A percentile compares a stretch with the other conserved stretches of the same genome.
phyloP scores from a whole-genome alignment of 2,888 invertebrate species.

The Polietes domitor region DNA sequence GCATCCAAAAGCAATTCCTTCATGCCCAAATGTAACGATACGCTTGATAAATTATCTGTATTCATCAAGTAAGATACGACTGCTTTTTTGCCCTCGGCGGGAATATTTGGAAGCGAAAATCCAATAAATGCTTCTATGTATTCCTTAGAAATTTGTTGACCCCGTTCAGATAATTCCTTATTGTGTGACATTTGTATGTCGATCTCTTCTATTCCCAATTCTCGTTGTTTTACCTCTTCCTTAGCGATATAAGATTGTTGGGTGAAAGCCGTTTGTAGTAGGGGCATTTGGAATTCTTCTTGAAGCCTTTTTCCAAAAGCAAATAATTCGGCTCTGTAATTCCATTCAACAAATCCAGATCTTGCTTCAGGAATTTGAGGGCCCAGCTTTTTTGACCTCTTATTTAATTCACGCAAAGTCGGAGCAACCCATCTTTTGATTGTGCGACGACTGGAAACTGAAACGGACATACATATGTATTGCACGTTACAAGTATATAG shows the following conservation, averaged over 20 bases:
- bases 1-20: conserved; percentile 90
- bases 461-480: not conserved
- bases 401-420: conserved; percentile 84
- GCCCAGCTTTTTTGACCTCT: conserved; percentile 83
- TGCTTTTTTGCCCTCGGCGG: conserved; percentile 87
- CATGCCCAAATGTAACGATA: conserved; percentile 89
- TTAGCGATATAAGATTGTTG: conserved; percentile 89
- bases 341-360: conserved; percentile 91
- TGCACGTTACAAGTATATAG: not conserved
- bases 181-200: conserved; percentile 86
- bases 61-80: conserved; percentile 82
- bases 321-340: conserved; percentile 91
- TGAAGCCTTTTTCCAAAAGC: conserved; percentile 93
- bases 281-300: conserved; percentile 88
- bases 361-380: conserved; percentile 82
- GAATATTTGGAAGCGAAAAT: conserved; percentile 86
- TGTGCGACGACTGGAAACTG: conserved; percentile 54
- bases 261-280: conserved; percentile 89
- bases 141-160: conserved; percentile 85
- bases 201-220: conserved; percentile 85
- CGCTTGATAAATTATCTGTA: conserved; percentile 83
- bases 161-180: conserved; percentile 85
- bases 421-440: conserved; percentile 86
- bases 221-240: conserved; percentile 86
- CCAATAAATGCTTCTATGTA: conserved; percentile 87